Base-by-base conservation (phyloP, 2,113 vertebrate genomes). In the Australoheros scitulus region DNA sequence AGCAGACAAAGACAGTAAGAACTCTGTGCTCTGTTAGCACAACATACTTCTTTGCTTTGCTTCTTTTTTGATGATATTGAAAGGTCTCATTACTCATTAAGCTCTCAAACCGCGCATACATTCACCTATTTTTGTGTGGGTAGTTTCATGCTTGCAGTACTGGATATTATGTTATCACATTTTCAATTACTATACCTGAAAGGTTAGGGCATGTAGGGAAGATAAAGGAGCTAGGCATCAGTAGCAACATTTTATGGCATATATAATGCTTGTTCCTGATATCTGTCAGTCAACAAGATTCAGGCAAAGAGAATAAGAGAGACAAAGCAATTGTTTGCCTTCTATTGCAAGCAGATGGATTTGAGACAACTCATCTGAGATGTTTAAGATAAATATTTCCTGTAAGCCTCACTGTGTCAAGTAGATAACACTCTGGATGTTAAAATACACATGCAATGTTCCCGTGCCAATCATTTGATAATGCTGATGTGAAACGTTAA, bases 401-500 rank as follows among this genome's bases (percentile, higher is more conserved):
- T 86, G 68, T 81, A 26, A 78, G 70, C 20, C 22, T 83, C 22
- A 20, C 32, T 68, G 20, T 80, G 77, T 29, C 70, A 77, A 57
- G 17, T 38, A 80, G 63, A 80, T 79, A 85, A 58, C 43, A 11
- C 5, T 7, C 15, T 56, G 76, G 65, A 84, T 57, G 76, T 38
- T 77, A 56, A 78, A 89, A 36, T 76, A 55, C 63, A 81, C 76
- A 82, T 78, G 20, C 56, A 81, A 38, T 82, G 72, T 89, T 91
- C 83, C 65, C 75, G 75, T 91, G 87, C 14, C 76, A 83, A 84
- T 88, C 80, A 87, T 80, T 87, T 64, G 43, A 43, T 72, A 74
- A 83, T 86, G 83, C 20, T 86, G 34, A 87, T 85, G 79, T 80
- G 74, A 88, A 88, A 88, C 81, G 82, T 84, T 79, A 84, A 58